A percentile compares a stretch with the other conserved stretches of the same genome.
Evolutionary conservation across 2,888 invertebrate genomes (phyloP).

Genomic region (Apamea crenata): DNA sequence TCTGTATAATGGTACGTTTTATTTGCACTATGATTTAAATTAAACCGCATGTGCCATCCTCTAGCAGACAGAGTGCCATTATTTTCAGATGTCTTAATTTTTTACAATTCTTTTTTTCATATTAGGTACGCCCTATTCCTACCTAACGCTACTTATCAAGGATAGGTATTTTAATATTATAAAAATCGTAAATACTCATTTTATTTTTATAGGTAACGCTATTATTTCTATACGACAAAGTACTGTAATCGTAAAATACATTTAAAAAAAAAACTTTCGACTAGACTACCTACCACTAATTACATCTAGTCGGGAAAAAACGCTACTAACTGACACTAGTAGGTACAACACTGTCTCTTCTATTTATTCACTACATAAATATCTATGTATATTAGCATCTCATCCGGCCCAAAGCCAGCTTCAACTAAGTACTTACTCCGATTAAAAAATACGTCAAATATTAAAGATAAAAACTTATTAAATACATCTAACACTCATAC

Average conservation of each 20-base stretch:
- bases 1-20: slow-evolving; percentile 22
- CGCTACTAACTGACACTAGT: slow-evolving; percentile 20
- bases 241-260: neutral
- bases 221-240: neutral
- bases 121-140: accelerated
- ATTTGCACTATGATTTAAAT: slow-evolving; percentile 1
- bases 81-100: neutral
- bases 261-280: neutral
- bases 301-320: neutral
- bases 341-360: neutral
- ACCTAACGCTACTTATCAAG: neutral
- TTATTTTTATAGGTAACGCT: too few relatives aligned
- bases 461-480: slow-evolving; percentile 16
- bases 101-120: neutral
- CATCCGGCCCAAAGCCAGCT: neutral
- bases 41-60: neutral
- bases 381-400: neutral
- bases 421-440: slow-evolving; percentile 6
- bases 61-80: neutral
- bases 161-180: neutral
- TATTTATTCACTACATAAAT: slow-evolving; percentile 10
- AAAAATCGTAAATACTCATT: neutral
- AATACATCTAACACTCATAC: slow-evolving; percentile 56
- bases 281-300: slow-evolving; percentile 21
- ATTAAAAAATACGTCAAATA: slow-evolving; percentile 18